A percentile compares a stretch with the other conserved stretches of the same genome.
phyloP scores from a whole-genome alignment of 1,140 invertebrate species.

The Planococcus citri region DNA sequence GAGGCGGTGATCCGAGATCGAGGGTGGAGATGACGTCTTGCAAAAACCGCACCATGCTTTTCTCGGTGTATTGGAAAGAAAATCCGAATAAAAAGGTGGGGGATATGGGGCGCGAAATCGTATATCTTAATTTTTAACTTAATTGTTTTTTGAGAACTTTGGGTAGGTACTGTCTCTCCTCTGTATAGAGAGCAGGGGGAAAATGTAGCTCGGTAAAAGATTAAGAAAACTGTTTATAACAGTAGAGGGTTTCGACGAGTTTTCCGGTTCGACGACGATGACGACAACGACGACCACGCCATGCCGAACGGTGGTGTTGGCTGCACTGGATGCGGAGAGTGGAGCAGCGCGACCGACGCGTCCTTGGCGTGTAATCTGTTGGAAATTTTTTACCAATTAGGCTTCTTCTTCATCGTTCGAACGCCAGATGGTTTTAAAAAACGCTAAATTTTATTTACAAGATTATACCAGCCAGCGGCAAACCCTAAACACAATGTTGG shows the following conservation, averaged over 20 bases:
- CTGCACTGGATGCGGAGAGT: not conserved
- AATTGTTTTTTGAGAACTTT: not conserved
- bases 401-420: not conserved
- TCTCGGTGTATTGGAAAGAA: too few relatives aligned
- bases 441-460: not conserved
- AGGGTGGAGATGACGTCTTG: not conserved
- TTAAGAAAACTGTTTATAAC: constrained; percentile 8
- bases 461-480: not conserved
- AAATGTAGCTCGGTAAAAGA: not conserved
- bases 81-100: not conserved
- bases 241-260: not conserved
- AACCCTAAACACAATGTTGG: too few relatives aligned
- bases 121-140: constrained; percentile 8
- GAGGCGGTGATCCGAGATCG: not conserved
- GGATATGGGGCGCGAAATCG: not conserved
- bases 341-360: not conserved
- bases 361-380: not conserved
- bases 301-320: too few relatives aligned
- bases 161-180: not conserved
- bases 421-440: not conserved
- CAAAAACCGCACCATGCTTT: too few relatives aligned
- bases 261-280: not conserved
- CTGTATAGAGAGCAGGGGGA: not conserved
- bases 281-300: too few relatives aligned
- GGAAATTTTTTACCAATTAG: constrained; percentile 8